phyloP scores from a whole-genome alignment of 1,140 invertebrate species.

The Musca domestica region DNA sequence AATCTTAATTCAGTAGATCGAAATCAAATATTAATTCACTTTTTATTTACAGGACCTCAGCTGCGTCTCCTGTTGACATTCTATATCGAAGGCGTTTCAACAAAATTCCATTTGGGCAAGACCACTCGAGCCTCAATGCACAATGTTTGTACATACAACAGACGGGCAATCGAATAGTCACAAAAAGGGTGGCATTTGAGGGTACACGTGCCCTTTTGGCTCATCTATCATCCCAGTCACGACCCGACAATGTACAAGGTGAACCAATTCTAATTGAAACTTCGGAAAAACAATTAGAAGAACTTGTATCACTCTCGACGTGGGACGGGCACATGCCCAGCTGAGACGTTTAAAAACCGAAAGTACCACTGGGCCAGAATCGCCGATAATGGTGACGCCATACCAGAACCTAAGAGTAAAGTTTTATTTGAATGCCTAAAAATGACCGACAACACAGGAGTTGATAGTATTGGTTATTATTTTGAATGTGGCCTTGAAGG shows the following conservation, averaged over 20 bases:
- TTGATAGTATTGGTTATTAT: constrained; percentile 87
- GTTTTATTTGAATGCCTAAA: constrained; percentile 52
- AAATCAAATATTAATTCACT: too few species aligned
- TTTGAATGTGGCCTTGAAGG: constrained; percentile 94
- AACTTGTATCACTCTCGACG: constrained; percentile 83
- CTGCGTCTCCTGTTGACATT: constrained; percentile 93
- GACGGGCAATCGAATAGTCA: constrained; percentile 48
- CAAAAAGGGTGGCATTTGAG: constrained; percentile 53
- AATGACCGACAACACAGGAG: constrained; percentile 50
- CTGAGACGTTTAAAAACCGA: constrained; percentile 85
- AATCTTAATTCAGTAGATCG: too few species aligned
- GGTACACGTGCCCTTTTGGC: constrained; percentile 48
- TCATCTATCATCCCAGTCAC: constrained; percentile 49
- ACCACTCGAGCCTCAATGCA: constrained; percentile 54
- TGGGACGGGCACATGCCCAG: constrained; percentile 86
- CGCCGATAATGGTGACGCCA: constrained; percentile 51
- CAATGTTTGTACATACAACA: constrained; percentile 54
- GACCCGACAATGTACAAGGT: constrained; percentile 57
- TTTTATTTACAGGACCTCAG: constrained; percentile 72
- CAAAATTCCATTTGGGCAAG: constrained; percentile 68
- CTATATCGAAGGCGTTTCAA: constrained; percentile 74
- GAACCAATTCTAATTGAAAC: constrained; percentile 86
- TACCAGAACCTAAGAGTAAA: constrained; percentile 52
- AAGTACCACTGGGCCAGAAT: constrained; percentile 41
- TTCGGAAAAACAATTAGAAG: constrained; percentile 83